Evolutionary conservation across 2,888 invertebrate genomes (phyloP).

Genomic region (Zaprionus lineosus): DNA sequence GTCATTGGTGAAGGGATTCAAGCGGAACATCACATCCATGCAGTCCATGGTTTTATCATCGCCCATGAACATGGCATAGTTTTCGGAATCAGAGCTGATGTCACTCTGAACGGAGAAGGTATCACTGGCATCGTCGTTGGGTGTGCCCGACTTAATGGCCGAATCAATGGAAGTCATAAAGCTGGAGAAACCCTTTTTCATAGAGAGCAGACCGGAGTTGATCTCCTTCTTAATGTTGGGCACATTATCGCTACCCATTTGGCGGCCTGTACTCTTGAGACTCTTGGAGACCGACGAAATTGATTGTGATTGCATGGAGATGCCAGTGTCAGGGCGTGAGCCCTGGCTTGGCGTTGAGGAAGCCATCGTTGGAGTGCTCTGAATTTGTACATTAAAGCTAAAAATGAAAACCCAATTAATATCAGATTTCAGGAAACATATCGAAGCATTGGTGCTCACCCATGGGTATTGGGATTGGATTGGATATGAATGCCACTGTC

Average conservation of each 20-base stretch:
- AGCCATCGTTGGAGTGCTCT: constrained; percentile 79
- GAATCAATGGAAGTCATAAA: constrained; percentile 93
- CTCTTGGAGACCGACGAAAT: constrained; percentile 82
- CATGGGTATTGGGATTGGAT: constrained; percentile 83
- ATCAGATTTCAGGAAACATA: neutral
- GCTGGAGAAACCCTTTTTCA: constrained; percentile 92
- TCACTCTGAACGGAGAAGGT: constrained; percentile 91
- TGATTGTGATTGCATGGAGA: constrained; percentile 72
- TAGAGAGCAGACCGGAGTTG: constrained; percentile 87
- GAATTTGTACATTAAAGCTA: constrained; percentile 82
- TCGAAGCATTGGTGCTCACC: constrained; percentile 61
- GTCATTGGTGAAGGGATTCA: constrained; percentile 84
- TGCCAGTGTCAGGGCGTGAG: constrained; percentile 79
- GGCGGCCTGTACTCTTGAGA: constrained; percentile 71
- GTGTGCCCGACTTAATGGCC: constrained; percentile 87
- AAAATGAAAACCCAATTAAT: neutral
- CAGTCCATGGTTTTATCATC: constrained; percentile 87
- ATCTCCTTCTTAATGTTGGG: constrained; percentile 83
- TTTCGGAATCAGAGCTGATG: constrained; percentile 93
- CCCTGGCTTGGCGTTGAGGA: constrained; percentile 78
- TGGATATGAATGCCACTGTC: constrained; percentile 77
- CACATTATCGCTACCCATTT: constrained; percentile 53
- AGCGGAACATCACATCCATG: constrained; percentile 87
- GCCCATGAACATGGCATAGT: constrained; percentile 89
- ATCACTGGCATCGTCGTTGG: constrained; percentile 88